Evolutionary conservation across 2,888 invertebrate genomes (phyloP), one percentile per base, ranked within the genome.

Genomic region (Ophion costatus): DNA sequence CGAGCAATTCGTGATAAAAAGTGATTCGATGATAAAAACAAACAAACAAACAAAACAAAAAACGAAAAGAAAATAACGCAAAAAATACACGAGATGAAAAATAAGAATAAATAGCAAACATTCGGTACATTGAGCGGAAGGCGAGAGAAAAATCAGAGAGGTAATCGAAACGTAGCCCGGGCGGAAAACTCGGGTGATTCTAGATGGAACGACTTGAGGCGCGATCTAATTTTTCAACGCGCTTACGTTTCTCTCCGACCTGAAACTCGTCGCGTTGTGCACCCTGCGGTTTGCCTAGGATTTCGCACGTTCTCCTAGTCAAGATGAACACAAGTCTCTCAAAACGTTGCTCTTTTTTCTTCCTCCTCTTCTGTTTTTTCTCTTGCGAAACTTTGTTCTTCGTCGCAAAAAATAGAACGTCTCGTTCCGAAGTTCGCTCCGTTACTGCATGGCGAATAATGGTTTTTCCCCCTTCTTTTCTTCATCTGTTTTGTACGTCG

Each of bases 151-250:
- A 59, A 59, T 59, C 22, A 4, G 22, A n/a, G 7, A 10, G 2
- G 3, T 11, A 9, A 7, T 59, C 11, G 22, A 17, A 59, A 20
- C 10, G 20, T 22, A 11, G 22, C 9, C 9, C 38, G 9, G 59
- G 10, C 2, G 1, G 4, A 3, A 22, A 22, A 59, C 22, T 59
- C 22, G 2, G 17, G 7, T 11, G 59, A 59, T 59, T 59, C 22
- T 66, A 29, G 24, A n/a, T 66, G 29, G 9, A 66, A 33, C n/a
- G 38, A 38, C 17, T 14, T 1, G 14, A 29, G 11, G 51, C 45
- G 67, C 63, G 80, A 84, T 84, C 81, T 81, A 84, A 81, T 84
- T 84, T 84, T 70, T 70, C 38, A 29, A 29, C 59, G 11, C 67
- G 66, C 61, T 38, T 9, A 38, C 38, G 38, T 38, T 9, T 38